Evolutionary conservation across 2,797 vertebrate genomes (phyloP), one percentile per base, ranked within the genome.

Genomic region (Cetoscarus ocellatus): DNA sequence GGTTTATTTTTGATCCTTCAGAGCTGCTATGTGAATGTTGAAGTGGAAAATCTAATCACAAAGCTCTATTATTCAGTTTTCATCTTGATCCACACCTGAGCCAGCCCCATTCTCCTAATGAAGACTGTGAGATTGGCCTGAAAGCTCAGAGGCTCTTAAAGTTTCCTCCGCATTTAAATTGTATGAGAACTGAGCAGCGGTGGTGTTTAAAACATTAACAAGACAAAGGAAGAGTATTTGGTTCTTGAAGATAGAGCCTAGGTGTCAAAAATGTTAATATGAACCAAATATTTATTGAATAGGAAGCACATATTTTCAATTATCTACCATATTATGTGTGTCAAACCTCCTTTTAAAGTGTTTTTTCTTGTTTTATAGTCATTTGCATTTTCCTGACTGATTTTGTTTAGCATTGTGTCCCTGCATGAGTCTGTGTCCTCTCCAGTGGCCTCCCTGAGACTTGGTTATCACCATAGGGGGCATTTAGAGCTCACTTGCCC

Each of bases 401-500:
- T 59, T 69, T 56, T 60, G 64, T 14, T 63, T 43, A 70, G 56
- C 57, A 39, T 7, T 1, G 52, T 36, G 58, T 45, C 38, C 12
- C 1, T 47, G 50, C 48, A 71, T 67, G 48, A 68, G 18, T 67
- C 40, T 36, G 44, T 56, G 34, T 78, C 61, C 67, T 75, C 42
- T 35, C 64, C 57, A 40, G 56, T 44, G 19, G 79, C 77, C 75
- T 78, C 65, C 61, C 17, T 49, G 75, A 78, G 60, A 79, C 81
- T 77, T 70, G 55, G 57, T 83, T 73, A 84, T 88, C 79, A 70
- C 86, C 64, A 64, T 57, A 43, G 78, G 81, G 60, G 77, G 75
- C 75, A 67, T 85, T 84, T 81, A 70, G 72, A 77, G 75, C 75
- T 71, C 69, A 54, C 75, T 84, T 75, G 80, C 73, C 87, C 80